phyloP scores from a whole-genome alignment of 64 coral and sea anemone genomes.

The Acropora tenuis region DNA sequence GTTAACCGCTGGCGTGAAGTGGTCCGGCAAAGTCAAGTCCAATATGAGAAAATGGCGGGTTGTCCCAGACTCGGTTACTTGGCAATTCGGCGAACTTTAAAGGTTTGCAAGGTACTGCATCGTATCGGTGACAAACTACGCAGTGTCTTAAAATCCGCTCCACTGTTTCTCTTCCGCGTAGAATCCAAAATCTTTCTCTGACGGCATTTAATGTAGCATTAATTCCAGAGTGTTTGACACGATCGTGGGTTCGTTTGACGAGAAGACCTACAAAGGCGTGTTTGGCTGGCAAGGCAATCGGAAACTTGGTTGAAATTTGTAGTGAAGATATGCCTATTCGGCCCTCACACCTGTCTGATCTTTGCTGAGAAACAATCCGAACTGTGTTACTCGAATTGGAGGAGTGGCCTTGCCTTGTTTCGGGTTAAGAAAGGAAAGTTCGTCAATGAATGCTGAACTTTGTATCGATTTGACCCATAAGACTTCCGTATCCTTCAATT shows the following conservation, averaged over 20 bases:
- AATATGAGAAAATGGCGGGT: conserved; percentile 8
- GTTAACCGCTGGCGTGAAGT: neutral
- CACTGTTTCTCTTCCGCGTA: conserved; percentile 3
- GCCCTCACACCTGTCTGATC: conserved; percentile 9
- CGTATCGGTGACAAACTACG: neutral
- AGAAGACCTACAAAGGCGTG: neutral
- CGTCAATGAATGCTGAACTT: neutral
- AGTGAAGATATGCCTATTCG: neutral
- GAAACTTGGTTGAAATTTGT: neutral
- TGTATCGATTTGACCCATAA: conserved; percentile 14
- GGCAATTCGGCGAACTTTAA: neutral
- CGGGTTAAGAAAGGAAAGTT: conserved; percentile 14
- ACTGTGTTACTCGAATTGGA: conserved; percentile 9
- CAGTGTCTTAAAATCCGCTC: conserved; percentile 25
- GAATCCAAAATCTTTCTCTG: conserved; percentile 29
- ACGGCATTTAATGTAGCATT: neutral
- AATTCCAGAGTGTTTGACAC: conserved; percentile 3
- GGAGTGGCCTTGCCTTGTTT: conserved; percentile 1
- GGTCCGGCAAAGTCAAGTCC: conserved; percentile 29
- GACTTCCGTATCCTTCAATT: neutral
- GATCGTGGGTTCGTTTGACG: neutral
- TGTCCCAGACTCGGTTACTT: conserved; percentile 4
- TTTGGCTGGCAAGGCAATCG: neutral
- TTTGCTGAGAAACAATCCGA: conserved; percentile 2
- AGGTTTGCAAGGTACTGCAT: conserved; percentile 1